These are phyloP conservation scores for Plebejus melissa DNA, from an alignment of 2,888 invertebrate species.

Conservation along the genomic window DNA sequence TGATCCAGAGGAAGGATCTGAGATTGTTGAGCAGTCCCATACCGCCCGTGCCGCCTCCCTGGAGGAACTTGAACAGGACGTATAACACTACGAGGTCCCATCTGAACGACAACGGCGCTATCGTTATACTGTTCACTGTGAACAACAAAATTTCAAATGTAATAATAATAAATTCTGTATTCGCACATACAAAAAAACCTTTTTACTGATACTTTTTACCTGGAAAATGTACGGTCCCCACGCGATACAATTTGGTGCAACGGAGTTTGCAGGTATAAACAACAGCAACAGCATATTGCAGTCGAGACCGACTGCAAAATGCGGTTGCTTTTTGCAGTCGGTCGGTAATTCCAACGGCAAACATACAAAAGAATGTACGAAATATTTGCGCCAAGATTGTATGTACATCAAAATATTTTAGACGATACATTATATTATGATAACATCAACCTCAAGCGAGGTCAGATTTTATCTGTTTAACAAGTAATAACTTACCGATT, in stretches of 20 bases:
- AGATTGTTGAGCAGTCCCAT: constrained; percentile 96
- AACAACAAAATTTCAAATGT: constrained; percentile 28
- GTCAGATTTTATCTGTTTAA: neutral
- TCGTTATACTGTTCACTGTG: constrained; percentile 89
- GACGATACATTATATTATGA: neutral
- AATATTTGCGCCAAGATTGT: neutral
- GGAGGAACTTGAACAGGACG: constrained; percentile 93
- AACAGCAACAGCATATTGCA: too few relatives aligned
- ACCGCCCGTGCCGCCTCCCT: constrained; percentile 95
- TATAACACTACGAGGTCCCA: constrained; percentile 95
- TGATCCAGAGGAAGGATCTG: constrained; percentile 95
- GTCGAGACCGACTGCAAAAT: too few relatives aligned
- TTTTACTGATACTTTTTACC: too few relatives aligned
- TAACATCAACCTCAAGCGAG: neutral
- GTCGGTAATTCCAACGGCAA: neutral
- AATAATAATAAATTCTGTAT: too few relatives aligned
- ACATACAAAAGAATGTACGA: neutral
- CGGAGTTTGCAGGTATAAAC: too few relatives aligned
- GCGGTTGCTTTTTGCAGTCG: too few relatives aligned
- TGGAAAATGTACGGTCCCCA: too few relatives aligned
- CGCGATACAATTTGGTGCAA: too few relatives aligned
- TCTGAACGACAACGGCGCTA: constrained; percentile 81
- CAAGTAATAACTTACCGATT: constrained; percentile 83
- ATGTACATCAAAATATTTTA: neutral
- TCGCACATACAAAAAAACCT: too few relatives aligned